Base-by-base conservation (phyloP, 2,888 invertebrate species). In the Noctua pronuba region DNA sequence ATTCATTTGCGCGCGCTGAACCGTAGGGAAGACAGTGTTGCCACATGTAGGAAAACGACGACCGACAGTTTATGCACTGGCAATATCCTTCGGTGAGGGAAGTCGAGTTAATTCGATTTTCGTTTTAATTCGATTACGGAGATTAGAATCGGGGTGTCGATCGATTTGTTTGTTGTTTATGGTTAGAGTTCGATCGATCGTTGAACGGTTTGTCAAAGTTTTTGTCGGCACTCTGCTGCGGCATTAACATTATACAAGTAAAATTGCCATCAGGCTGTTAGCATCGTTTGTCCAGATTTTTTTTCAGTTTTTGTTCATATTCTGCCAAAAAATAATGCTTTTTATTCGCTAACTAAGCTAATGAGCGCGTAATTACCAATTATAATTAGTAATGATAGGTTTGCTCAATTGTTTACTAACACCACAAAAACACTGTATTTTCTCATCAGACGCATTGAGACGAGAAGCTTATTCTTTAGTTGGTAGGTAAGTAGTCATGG, bases 61-160 rank as follows among this genome's bases (percentile, higher is more conserved):
- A 87, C 82, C 84, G 73, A 78, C 80, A 79, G 41, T 84, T 80
- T 75, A 67, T 75, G 21, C 64, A 69, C 78, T 77, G 77, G 81
- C 84, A 87, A 86, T 77, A 87, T 87, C 89, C 89, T 86, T 75
- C 24, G 38, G 13, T 35, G 35, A 69, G 49, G 86, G 79, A 86
- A 82, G 73, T 74, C 28, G 28, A 55, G 38, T 71, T 70, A 65
- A 77, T 72, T 75, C 55, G 64, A 66, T 44, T 24, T 68, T 71
- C 58, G 44, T 65, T 46, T 13, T 60, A 46, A 62, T 65, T 73
- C 16, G 55, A 65, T 71, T 77, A 80, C 6, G 21, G 38, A n/a
- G 60, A 70, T 83, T 66, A 60, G 1, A n/a, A 75, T 65, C 73
- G 55, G 4, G 24, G 8, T 24, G 35, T 67, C 2, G 35, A 65